phyloP scores from a whole-genome alignment of 2,888 invertebrate species.

The Pardosa pseudoannulata region DNA sequence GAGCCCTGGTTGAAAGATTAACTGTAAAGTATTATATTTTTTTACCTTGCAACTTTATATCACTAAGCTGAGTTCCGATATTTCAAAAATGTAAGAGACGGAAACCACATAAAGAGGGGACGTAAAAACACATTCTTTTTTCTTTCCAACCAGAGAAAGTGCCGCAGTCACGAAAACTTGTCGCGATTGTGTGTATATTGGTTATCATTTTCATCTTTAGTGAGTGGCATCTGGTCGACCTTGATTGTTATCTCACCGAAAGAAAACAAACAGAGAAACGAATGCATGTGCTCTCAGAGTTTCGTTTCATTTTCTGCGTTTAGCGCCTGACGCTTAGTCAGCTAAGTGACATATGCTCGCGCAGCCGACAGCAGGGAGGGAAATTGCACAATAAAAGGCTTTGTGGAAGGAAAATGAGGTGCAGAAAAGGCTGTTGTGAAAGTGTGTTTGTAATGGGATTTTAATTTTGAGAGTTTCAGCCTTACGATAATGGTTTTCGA shows the following conservation, averaged over 20 bases:
- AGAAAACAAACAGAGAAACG: background rate
- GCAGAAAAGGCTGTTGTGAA: constrained; percentile 10
- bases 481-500: background rate
- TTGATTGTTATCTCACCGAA: constrained; percentile 2
- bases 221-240: constrained; percentile 13
- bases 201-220: background rate
- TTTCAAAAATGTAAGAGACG: too few relatives aligned
- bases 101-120: too few relatives aligned
- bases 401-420: background rate
- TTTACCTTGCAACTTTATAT: too few relatives aligned
- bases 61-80: too few relatives aligned
- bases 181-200: background rate
- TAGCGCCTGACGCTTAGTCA: constrained; percentile 13
- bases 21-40: too few relatives aligned
- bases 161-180: background rate
- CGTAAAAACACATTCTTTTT: too few relatives aligned
- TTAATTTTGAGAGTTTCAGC: background rate
- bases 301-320: constrained; percentile 13
- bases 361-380: background rate
- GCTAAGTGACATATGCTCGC: background rate
- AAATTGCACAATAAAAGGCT: background rate
- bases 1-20: too few relatives aligned
- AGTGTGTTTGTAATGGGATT: background rate
- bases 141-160: background rate
- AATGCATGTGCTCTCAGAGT: background rate